phyloP scores from a whole-genome alignment of 2,797 vertebrate species.

The Falco rusticolus region DNA sequence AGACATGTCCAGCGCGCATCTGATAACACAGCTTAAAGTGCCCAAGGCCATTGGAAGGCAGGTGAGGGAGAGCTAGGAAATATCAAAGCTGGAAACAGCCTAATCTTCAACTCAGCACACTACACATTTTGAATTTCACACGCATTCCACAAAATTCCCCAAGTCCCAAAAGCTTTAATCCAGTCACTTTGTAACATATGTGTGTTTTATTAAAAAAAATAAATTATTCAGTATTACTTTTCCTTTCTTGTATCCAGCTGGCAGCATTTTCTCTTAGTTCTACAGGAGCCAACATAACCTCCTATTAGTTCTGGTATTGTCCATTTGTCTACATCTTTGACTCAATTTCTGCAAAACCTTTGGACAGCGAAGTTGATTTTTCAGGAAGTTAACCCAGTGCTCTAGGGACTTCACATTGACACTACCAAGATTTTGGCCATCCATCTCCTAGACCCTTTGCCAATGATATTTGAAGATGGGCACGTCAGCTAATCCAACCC shows the following conservation, averaged over 20 bases:
- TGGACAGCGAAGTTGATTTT: not conserved
- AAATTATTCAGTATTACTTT: conserved; percentile 62
- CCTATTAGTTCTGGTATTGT: not conserved
- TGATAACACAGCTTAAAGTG: conserved; percentile 36
- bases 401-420: not conserved
- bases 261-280: conserved; percentile 22
- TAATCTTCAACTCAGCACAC: conserved; percentile 46
- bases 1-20: conserved; percentile 29
- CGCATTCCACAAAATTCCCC: conserved; percentile 38
- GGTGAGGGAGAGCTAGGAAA: conserved; percentile 60
- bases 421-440: not conserved
- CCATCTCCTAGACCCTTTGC: not conserved
- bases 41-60: conserved; percentile 62
- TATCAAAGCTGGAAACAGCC: conserved; percentile 54
- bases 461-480: not conserved
- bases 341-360: not conserved
- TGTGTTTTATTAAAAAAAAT: conserved; percentile 64
- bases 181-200: conserved; percentile 56
- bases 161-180: conserved; percentile 58
- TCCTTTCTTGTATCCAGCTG: conserved; percentile 59
- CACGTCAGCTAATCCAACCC: not conserved
- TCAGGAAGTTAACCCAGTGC: not conserved
- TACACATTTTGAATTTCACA: conserved; percentile 54
- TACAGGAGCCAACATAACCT: conserved; percentile 21
- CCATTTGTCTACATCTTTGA: conserved; percentile 29